phyloP scores from a whole-genome alignment of 2,888 invertebrate genomes.

The Harmothoe impar region DNA sequence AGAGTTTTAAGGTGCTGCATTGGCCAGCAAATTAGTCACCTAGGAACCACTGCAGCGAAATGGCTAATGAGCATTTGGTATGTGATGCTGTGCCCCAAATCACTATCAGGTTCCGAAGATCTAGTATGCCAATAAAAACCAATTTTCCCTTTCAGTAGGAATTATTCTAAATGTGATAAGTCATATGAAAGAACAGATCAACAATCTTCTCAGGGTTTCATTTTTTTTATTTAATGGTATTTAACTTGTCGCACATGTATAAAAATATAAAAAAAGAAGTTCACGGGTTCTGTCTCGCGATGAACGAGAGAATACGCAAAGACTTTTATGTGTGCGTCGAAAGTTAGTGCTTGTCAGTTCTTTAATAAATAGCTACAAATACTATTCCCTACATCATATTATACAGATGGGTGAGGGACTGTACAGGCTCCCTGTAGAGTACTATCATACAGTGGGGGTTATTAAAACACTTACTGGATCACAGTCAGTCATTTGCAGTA shows the following conservation, averaged over 20 bases:
- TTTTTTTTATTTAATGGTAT: slow-evolving; percentile 15
- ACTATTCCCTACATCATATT: slow-evolving; percentile 31
- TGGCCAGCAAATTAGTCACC: too few relatives aligned
- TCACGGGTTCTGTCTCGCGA: not conserved
- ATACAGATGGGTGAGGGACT: slow-evolving; percentile 18
- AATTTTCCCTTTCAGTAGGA: too few relatives aligned
- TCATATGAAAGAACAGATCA: not conserved
- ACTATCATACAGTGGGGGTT: slow-evolving; percentile 26
- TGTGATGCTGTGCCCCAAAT: too few relatives aligned
- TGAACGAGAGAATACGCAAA: not conserved
- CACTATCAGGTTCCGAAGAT: too few relatives aligned
- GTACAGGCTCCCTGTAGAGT: slow-evolving; percentile 24
- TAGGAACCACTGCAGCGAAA: too few relatives aligned
- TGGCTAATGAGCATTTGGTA: too few relatives aligned
- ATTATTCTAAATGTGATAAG: too few relatives aligned
- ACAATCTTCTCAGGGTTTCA: slow-evolving; percentile 24
- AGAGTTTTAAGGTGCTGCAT: too few relatives aligned
- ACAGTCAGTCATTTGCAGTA: slow-evolving; percentile 42
- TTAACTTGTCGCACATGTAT: slow-evolving; percentile 43
- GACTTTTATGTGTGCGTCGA: slow-evolving; percentile 40
- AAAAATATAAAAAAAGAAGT: slow-evolving; percentile 49
- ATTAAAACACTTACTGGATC: not conserved
- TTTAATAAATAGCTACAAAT: slow-evolving; percentile 50
- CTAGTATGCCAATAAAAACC: too few relatives aligned
- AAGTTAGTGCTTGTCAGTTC: slow-evolving; percentile 37